Conservation (phyloP, 2,888 invertebrate genomes). For the Caradrina kadenii region DNA sequence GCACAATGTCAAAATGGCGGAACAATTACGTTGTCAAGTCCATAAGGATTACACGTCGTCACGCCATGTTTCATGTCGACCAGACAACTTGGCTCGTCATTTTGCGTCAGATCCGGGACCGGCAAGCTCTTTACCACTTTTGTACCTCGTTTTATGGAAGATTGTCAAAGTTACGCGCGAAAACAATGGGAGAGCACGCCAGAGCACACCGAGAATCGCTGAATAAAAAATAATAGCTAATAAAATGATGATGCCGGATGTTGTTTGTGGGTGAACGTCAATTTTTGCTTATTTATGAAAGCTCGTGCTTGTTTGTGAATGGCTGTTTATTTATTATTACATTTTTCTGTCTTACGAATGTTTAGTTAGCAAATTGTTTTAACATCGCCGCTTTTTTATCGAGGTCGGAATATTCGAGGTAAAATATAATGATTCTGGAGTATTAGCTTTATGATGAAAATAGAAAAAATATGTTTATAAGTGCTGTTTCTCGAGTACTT, state of each 20-base stretch:
- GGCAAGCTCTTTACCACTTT: slow-evolving; percentile 67
- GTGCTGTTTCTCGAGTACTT: slow-evolving; percentile 7
- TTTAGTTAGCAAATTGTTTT: slow-evolving; percentile 58
- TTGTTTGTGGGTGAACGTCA: slow-evolving; percentile 64
- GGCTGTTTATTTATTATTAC: slow-evolving; percentile 59
- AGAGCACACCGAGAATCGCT: slow-evolving; percentile 62
- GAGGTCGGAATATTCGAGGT: slow-evolving; percentile 33
- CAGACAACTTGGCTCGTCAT: slow-evolving; percentile 72
- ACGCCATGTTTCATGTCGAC: slow-evolving; percentile 70
- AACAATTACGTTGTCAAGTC: slow-evolving; percentile 80
- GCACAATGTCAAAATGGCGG: slow-evolving; percentile 80
- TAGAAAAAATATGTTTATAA: slow-evolving; percentile 33
- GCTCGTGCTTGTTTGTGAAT: slow-evolving; percentile 47
- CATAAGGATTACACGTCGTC: slow-evolving; percentile 75
- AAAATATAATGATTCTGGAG: slow-evolving; percentile 33
- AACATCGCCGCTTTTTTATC: slow-evolving; percentile 43
- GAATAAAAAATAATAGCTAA: slow-evolving; percentile 67
- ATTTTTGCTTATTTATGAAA: slow-evolving; percentile 63
- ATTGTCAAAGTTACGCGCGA: slow-evolving; percentile 72
- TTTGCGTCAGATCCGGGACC: slow-evolving; percentile 64
- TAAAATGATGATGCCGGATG: slow-evolving; percentile 69
- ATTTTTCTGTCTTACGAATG: slow-evolving; percentile 43
- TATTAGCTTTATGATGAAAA: slow-evolving; percentile 29
- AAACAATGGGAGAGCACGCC: slow-evolving; percentile 68
- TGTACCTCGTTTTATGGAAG: slow-evolving; percentile 71